phyloP scores from a whole-genome alignment of 2,888 invertebrate species.

The Aricia artaxerxes region DNA sequence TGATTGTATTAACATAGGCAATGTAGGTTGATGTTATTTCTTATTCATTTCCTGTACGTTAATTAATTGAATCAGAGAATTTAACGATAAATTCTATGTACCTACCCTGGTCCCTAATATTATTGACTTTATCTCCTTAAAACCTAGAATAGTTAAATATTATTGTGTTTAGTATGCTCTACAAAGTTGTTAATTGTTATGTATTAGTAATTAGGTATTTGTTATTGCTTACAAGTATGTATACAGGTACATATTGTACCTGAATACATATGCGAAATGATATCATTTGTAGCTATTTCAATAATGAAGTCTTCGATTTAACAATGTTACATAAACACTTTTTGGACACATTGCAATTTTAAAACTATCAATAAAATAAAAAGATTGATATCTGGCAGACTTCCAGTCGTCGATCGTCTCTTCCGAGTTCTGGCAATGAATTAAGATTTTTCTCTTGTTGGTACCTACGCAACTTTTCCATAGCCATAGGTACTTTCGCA shows the following conservation, averaged over 20 bases:
- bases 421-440: constrained; percentile 13
- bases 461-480: background rate
- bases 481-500: background rate
- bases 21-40: background rate
- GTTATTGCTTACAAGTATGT: too few relatives aligned
- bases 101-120: too few relatives aligned
- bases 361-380: constrained; percentile 19
- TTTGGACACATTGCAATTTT: background rate
- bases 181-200: too few relatives aligned
- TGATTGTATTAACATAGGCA: background rate
- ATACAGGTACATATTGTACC: too few relatives aligned
- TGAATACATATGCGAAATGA: too few relatives aligned
- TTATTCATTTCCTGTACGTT: background rate
- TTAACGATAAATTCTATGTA: too few relatives aligned
- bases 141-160: too few relatives aligned
- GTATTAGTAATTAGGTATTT: too few relatives aligned
- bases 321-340: background rate
- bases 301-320: background rate
- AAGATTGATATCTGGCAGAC: constrained; percentile 12
- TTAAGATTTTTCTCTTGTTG: constrained; percentile 6
- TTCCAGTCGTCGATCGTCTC: constrained; percentile 3
- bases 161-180: too few relatives aligned
- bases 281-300: too few relatives aligned
- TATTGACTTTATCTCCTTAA: too few relatives aligned
- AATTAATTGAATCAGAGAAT: too few relatives aligned